Evolutionary conservation across 2,797 vertebrate genomes (phyloP).

Genomic region (Dermochelys coriacea): DNA sequence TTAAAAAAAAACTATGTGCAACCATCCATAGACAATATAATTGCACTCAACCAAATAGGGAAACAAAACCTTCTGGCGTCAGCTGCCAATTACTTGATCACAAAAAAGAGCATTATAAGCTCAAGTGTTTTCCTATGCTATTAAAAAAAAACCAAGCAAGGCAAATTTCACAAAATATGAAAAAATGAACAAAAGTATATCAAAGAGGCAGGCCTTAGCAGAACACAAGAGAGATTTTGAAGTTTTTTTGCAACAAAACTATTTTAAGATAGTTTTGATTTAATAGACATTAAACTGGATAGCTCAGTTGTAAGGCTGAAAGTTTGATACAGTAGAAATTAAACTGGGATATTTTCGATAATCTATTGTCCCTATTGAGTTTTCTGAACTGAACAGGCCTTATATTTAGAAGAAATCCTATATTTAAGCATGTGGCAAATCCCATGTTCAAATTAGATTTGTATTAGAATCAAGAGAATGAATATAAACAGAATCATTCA

Average conservation of each 20-base stretch:
- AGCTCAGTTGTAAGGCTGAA: not conserved
- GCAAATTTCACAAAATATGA: not conserved
- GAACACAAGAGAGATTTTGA: not conserved
- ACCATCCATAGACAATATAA: not conserved
- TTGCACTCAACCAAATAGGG: not conserved
- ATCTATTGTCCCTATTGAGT: not conserved
- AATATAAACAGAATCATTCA: fast-evolving
- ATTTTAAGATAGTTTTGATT: not conserved
- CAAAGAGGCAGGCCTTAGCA: not conserved
- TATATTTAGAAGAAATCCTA: not conserved
- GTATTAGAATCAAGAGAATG: not conserved
- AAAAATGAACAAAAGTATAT: not conserved
- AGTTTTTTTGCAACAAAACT: not conserved
- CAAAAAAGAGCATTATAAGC: not conserved
- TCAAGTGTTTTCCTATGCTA: not conserved
- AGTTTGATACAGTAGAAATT: not conserved
- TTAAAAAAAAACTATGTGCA: not conserved
- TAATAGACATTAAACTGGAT: not conserved
- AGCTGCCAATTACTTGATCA: not conserved
- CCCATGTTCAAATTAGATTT: not conserved
- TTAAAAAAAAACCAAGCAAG: not conserved
- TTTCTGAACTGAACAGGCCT: not conserved
- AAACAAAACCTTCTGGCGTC: not conserved
- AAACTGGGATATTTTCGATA: not conserved
- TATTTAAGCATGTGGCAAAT: not conserved